Base-by-base conservation (phyloP, 2,888 invertebrate species). In the Ochropleura leucogaster region DNA sequence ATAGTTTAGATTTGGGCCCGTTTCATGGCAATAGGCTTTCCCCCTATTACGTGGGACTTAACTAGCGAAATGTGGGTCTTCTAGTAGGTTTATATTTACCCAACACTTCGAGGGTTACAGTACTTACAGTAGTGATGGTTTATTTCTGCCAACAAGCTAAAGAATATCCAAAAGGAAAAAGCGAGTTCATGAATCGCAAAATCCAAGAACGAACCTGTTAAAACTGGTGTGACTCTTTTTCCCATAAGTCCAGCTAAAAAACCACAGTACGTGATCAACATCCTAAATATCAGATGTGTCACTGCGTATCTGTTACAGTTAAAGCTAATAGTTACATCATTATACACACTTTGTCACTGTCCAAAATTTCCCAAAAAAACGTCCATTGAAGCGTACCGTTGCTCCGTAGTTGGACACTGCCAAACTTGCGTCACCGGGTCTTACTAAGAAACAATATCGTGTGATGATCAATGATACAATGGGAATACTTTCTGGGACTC, bases 371-470 rank as follows among this genome's bases (percentile, higher is more conserved):
- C 86, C 79, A 82, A 70, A 59, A 60, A 4, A 40, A 59, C 30
- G 30, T 69, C 77, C 64, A 42, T 40, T 62, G 80, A 82, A 82
- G 42, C 68, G 40, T 62, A 46, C 47, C 40, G n/a, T 59, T 68
- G 49, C 46, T 20, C 40, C n/a, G 6, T 55, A 63, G 60, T 76
- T 18, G 60, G 53, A 42, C 47, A 65, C 42, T 72, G 77, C 57
- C 68, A 67, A 70, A 71, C 30, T 78, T 79, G 68, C 75, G 85
- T 85, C 87, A 82, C 69, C n/a, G 6, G 53, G 42, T 73, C 66
- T 51, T 85, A 86, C 80, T 67, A 70, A 81, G 84, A 88, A 85
- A 77, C 81, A 68, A 57, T 82, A 84, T 88, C 80, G 67, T 75
- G 63, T 63, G 77, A 64, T 74, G 55, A 77, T 80, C 77, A 72